Base-by-base conservation (phyloP, 2,797 vertebrate genomes). In the Carduelis carduelis region DNA sequence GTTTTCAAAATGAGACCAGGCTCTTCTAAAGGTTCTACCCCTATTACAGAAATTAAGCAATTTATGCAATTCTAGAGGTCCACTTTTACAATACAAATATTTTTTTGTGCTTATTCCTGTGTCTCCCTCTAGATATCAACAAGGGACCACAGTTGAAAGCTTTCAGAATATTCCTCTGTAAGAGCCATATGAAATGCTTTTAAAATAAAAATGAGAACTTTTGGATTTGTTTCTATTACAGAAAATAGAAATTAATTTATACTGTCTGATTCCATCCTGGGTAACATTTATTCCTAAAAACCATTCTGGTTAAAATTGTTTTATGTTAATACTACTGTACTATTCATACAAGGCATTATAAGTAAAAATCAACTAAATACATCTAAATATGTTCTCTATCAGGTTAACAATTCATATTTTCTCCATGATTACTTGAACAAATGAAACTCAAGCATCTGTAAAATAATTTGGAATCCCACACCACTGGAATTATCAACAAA, bases 351-450 rank as follows among this genome's bases (percentile, higher is more conserved):
- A 76, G 0, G 2, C 26, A 50, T 5, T 70, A 5, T 15, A 46
- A 52, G 6, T 7, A 56, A 34, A 50, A 64, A 27, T 3, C 61
- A 53, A 56, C 4, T 5, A 50, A 55, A 39, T 7, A 66, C 0
- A 8, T 5, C 20, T 35, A 12, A 57, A 8, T 0, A 18, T 18
- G 1, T 34, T 59, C 34, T 59, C 2, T 14, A 84, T 61, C 2
- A 8, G 4, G 6, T 20, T 5, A 5, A 8, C 0, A 2, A 35
- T 7, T 55, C 1, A 0, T 15, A 43, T 65, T 47, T 74, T 47
- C 27, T 75, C 22, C 43, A 9, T 11, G 43, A 61, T 44, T 71
- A 60, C 21, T 68, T 15, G 77, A 85, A 34, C 1, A 2, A 86
- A 46, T 15, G 3, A 2, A 55, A 64, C 11, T 49, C 1, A 1